phyloP scores from a whole-genome alignment of 2,797 vertebrate genomes.

The Pipistrellus pipistrellus region DNA sequence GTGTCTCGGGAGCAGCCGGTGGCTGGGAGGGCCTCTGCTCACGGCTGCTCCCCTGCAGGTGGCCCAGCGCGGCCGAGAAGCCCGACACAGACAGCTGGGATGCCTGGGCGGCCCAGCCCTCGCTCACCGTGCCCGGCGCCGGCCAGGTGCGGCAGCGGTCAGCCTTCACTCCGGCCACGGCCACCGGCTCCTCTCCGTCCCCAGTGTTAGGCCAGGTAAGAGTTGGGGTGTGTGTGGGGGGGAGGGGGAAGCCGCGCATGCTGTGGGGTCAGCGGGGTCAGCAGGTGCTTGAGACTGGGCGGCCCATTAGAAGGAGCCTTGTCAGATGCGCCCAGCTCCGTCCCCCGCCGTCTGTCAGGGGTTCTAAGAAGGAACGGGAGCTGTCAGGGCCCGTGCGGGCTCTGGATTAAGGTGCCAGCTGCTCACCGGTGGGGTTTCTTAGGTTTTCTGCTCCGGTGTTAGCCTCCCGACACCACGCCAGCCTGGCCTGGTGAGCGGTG shows the following conservation, averaged over 20 bases:
- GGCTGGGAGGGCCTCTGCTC: background rate
- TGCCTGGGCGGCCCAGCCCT: constrained; percentile 95
- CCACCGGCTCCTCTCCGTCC: constrained; percentile 97
- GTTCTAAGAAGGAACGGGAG: background rate
- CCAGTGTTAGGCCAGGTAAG: constrained; percentile 97
- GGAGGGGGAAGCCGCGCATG: too few relatives aligned
- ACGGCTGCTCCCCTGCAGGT: constrained; percentile 87
- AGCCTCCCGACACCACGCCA: background rate
- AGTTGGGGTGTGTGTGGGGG: background rate
- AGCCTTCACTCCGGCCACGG: constrained; percentile 97
- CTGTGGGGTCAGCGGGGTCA: too few relatives aligned
- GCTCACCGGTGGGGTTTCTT: background rate
- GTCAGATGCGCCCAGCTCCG: too few relatives aligned
- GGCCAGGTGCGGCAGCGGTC: constrained; percentile 96
- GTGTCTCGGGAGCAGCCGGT: background rate
- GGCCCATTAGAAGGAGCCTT: too few relatives aligned
- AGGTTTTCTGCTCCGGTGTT: background rate
- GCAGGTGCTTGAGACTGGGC: too few relatives aligned
- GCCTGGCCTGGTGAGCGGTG: background rate
- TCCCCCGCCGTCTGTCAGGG: too few relatives aligned
- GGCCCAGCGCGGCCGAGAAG: constrained; percentile 94
- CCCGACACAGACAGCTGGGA: constrained; percentile 96
- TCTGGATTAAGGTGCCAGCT: background rate
- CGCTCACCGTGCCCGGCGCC: constrained; percentile 95
- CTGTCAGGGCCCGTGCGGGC: too few relatives aligned